Conservation (phyloP, 2,113 vertebrate genomes). For the Muscicapa adusta region DNA sequence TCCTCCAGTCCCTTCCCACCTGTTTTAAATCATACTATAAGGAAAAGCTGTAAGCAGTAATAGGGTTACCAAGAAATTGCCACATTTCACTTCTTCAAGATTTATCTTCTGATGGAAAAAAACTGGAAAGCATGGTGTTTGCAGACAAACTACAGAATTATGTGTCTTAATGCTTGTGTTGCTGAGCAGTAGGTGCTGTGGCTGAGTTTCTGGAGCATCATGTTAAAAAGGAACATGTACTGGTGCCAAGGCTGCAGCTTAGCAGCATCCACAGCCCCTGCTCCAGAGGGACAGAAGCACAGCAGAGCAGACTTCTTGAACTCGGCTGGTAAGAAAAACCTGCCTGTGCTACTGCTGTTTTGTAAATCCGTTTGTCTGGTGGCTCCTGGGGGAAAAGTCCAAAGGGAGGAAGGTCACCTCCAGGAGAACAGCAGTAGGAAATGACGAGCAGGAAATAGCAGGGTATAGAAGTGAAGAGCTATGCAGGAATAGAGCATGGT, state of each 20-base stretch:
- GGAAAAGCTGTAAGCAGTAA: neutral
- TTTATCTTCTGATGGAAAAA: neutral
- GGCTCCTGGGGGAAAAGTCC: neutral
- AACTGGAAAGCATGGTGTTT: rapidly evolving
- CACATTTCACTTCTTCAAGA: neutral
- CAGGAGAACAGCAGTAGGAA: neutral
- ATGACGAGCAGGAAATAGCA: neutral
- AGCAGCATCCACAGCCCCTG: neutral
- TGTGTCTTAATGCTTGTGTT: neutral
- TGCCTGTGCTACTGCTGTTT: neutral
- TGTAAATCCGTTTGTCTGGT: neutral
- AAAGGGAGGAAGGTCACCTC: neutral
- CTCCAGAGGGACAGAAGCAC: neutral
- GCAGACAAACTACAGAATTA: neutral
- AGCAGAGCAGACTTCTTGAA: neutral
- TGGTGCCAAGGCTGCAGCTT: rapidly evolving
- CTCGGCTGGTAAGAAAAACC: neutral
- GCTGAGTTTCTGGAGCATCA: rapidly evolving
- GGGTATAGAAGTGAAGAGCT: neutral
- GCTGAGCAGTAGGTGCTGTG: neutral
- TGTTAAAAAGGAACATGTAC: neutral
- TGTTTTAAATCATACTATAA: rapidly evolving
- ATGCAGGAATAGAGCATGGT: rapidly evolving
- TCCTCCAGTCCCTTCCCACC: neutral
- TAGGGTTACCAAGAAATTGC: neutral